Evolutionary conservation across 53 echinoderm and acorn worm species (phyloP).

Genomic region (Henricia sp.): DNA sequence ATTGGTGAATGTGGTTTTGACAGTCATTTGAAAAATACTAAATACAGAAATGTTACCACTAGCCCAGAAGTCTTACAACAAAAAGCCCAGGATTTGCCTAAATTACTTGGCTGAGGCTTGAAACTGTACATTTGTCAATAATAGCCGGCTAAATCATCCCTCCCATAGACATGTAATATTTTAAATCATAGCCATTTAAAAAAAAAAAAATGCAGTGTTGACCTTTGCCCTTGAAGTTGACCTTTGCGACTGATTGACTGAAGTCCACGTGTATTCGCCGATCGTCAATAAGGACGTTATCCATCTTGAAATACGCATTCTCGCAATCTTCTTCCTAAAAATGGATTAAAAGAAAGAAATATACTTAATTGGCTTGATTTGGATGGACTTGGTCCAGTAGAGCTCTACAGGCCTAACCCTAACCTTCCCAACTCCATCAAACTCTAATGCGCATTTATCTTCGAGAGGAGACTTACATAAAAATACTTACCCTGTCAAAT

Average conservation of each 20-base stretch:
- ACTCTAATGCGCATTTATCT: background rate
- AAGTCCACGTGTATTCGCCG: conserved; percentile 97
- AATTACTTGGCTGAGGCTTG: no score
- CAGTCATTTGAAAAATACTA: no score
- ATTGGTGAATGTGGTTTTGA: no score
- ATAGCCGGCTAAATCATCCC: no score
- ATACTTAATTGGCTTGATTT: no score
- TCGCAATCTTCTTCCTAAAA: conserved; percentile 95
- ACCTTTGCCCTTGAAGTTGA: conserved; percentile 84
- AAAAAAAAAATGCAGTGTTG: conserved; percentile 6
- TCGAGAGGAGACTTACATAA: background rate
- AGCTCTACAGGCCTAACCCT: background rate
- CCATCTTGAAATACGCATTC: conserved; percentile 98
- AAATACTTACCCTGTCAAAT: conserved; percentile 87
- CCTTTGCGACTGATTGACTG: conserved; percentile 98
- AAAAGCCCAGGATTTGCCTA: no score
- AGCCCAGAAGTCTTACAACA: no score
- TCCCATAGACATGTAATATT: background rate
- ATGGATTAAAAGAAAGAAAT: background rate
- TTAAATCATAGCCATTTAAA: background rate
- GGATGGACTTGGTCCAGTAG: background rate
- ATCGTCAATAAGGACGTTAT: conserved; percentile 96
- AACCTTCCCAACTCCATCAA: background rate
- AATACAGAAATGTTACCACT: no score
- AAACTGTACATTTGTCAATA: no score